Base-by-base conservation (phyloP, 2,888 invertebrate genomes). In the Opisthograptis luteolata region DNA sequence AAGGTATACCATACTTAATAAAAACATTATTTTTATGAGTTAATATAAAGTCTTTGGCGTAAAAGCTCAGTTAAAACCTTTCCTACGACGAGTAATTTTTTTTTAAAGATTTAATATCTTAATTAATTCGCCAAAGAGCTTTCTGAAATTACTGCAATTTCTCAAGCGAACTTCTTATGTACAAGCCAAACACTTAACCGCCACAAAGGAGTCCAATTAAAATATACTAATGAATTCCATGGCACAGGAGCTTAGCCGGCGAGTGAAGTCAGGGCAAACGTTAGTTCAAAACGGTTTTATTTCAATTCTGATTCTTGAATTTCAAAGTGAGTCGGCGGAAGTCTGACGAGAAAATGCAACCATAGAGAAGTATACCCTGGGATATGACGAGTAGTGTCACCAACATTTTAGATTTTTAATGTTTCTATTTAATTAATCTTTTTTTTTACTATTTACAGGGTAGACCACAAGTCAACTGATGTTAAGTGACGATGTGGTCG, bases 141-240 rank as follows among this genome's bases (percentile, higher is more conserved):
- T 14, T 13, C 13, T 12, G 13, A 13, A 36, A 39, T 31, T 31
- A 20, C 55, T 50, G 52, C 50, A 53, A 31, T 31, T 45, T 39
- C 50, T 56, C 14, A 32, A 22, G 42, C 32, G 13, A 13, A 55
- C 13, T 39, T 48, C 44, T 34, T 19, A 39, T 50, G 49, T 46
- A 37, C 31, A 41, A 42, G 37, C 42, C 44, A 55, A 49, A 55
- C 49, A 55, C 46, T 58, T 53, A 39, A 48, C 46, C 49, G 9
- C 27, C 48, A 48, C 48, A 52, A 54, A 51, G 57, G 34, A 43
- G 46, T 52, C 46, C 46, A 53, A 55, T 55, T 55, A 50, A 60
- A 50, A 52, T 49, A 37, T 55, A 47, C 48, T 58, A 53, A 58
- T 58, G 52, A 50, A 58, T 53, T 59, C 55, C 42, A 36, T 44